Percentiles rank a stretch among this genome's conserved stretches.
phyloP scores from a whole-genome alignment of 2,888 invertebrate genomes.

The Eristalis tenax region DNA sequence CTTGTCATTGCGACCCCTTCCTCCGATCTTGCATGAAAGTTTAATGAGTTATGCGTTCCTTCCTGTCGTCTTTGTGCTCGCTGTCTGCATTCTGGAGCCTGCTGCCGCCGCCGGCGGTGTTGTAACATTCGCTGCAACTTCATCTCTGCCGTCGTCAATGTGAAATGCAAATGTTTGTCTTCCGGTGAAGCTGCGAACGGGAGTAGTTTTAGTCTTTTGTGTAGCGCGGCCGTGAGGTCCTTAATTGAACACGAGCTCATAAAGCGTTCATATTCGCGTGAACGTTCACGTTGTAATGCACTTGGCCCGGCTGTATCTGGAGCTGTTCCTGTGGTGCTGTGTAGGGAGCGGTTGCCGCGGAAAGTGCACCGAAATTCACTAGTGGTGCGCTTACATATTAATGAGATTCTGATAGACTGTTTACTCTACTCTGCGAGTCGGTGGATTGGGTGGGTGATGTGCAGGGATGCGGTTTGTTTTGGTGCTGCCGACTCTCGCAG shows the following conservation, averaged over 20 bases:
- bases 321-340: neutral
- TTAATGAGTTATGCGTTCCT: slow-evolving; percentile 68
- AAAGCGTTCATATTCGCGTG: slow-evolving; percentile 1
- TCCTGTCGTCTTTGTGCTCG: slow-evolving; percentile 40
- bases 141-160: slow-evolving; percentile 33
- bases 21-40: slow-evolving; percentile 42
- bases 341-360: neutral
- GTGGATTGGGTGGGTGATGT: neutral
- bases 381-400: slow-evolving; percentile 52
- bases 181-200: slow-evolving; percentile 49
- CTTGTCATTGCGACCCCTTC: slow-evolving; percentile 23
- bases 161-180: slow-evolving; percentile 68
- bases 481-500: neutral
- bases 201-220: slow-evolving; percentile 27
- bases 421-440: slow-evolving; percentile 17
- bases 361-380: slow-evolving; percentile 31
- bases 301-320: slow-evolving; percentile 31
- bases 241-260: slow-evolving; percentile 59
- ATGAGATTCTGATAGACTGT: slow-evolving; percentile 58
- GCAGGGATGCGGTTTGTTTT: neutral
- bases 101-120: neutral
- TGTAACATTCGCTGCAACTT: slow-evolving; percentile 33
- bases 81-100: neutral
- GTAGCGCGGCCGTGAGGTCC: slow-evolving; percentile 43
- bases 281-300: slow-evolving; percentile 35